A percentile compares a stretch with the other conserved stretches of the same genome.
phyloP scores from a whole-genome alignment of 2,797 vertebrate species.

The Malurus splendens region DNA sequence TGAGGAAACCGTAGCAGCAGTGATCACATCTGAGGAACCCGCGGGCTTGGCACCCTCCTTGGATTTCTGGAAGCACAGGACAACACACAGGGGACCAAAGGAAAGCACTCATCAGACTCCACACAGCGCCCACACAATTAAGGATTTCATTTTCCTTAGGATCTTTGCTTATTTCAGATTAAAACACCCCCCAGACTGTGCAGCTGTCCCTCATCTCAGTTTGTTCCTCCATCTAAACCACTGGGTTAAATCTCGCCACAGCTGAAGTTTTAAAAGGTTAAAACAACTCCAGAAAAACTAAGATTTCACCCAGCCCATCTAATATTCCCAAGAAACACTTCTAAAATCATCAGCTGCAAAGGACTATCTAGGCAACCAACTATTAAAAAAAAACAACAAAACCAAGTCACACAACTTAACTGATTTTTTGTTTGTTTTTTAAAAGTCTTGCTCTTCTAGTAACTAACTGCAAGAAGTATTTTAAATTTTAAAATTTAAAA shows the following conservation, averaged over 20 bases:
- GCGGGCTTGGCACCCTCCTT: not conserved
- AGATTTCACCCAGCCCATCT: not conserved
- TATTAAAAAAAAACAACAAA: not conserved
- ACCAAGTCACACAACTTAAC: not conserved
- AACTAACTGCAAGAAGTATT: not conserved
- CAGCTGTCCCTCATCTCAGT: not conserved
- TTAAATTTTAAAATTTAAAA: not conserved
- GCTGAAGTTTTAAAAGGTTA: not conserved
- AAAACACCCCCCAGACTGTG: not conserved
- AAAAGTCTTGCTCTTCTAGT: not conserved
- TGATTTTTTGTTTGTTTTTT: not conserved
- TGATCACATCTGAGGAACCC: not conserved
- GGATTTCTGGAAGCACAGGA: slow-evolving; percentile 42
- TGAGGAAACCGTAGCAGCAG: not conserved
- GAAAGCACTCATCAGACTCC: not conserved
- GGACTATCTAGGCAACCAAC: not conserved
- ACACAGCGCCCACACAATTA: fast-evolving
- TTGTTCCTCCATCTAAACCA: not conserved
- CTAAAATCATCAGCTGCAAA: not conserved
- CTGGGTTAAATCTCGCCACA: not conserved
- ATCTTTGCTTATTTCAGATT: not conserved
- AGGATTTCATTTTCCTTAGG: not conserved
- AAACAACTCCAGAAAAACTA: not conserved
- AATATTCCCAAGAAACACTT: not conserved
- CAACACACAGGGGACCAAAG: too few species aligned